Evolutionary conservation across 2,797 vertebrate genomes (phyloP).

Genomic region (Heliangelus exortis): DNA sequence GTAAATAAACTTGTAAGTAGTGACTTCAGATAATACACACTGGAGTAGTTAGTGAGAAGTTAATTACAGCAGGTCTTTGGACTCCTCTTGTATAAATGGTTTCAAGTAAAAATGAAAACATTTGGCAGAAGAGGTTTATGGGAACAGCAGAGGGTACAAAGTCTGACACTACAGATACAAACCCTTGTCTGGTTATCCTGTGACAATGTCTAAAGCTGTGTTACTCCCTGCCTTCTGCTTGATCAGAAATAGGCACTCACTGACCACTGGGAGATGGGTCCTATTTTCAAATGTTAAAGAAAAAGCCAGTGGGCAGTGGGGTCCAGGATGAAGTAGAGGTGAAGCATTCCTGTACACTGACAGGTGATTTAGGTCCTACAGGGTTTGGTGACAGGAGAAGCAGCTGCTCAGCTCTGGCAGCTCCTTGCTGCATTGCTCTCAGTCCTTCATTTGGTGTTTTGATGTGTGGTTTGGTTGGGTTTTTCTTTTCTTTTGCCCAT

Average conservation of each 20-base stretch:
- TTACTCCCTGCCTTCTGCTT: not conserved
- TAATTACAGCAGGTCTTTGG: constrained; percentile 70
- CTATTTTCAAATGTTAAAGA: not conserved
- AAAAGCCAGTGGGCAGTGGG: not conserved
- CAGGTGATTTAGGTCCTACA: not conserved
- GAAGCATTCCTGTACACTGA: not conserved
- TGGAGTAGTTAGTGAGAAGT: constrained; percentile 37
- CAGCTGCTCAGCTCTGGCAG: not conserved
- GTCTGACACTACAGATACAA: not conserved
- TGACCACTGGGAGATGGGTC: not conserved
- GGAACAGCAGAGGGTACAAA: not conserved
- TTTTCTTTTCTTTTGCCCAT: not conserved
- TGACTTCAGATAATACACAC: constrained; percentile 4
- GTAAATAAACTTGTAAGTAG: constrained; percentile 44
- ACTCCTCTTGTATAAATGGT: constrained; percentile 40
- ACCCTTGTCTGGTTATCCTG: not conserved
- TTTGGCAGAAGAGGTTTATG: constrained; percentile 9
- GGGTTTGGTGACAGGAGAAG: not conserved
- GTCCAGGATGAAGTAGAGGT: not conserved
- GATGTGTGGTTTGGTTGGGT: not conserved
- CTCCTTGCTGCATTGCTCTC: not conserved
- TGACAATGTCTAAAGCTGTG: not conserved
- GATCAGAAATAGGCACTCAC: not conserved
- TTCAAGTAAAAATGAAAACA: constrained; percentile 60
- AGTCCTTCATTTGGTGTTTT: not conserved